Evolutionary conservation across 1,140 invertebrate species (phyloP).

Genomic region (Ceratoteleas bidentatus): DNA sequence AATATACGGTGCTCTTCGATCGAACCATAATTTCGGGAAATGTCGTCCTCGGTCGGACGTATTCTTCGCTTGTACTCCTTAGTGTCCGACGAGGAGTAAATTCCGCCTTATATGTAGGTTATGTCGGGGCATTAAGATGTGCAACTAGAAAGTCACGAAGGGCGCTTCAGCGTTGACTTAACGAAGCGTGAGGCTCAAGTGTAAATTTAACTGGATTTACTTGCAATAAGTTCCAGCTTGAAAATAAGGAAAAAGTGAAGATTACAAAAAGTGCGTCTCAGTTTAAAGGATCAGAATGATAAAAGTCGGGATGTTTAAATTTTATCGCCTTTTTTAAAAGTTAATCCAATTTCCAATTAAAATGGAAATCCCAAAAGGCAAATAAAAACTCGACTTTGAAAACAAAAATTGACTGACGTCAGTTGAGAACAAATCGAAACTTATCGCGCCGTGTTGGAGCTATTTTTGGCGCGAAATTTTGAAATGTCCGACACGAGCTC

Average conservation of each 20-base stretch:
- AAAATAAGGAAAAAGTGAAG: slow-evolving; percentile 9
- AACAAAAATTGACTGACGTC: too few species aligned
- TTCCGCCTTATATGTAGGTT: slow-evolving; percentile 7
- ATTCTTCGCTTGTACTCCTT: slow-evolving; percentile 25
- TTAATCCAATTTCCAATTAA: too few species aligned
- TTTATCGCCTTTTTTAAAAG: too few species aligned
- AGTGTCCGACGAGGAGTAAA: slow-evolving; percentile 17
- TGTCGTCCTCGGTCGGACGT: slow-evolving; percentile 10
- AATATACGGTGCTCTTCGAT: too few species aligned
- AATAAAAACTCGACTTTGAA: too few species aligned
- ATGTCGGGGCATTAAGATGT: slow-evolving; percentile 9
- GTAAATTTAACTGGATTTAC: slow-evolving; percentile 25
- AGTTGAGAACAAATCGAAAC: too few species aligned
- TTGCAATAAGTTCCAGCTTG: slow-evolving; percentile 19
- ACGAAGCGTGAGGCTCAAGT: slow-evolving; percentile 20
- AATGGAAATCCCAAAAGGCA: too few species aligned
- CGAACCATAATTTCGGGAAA: not conserved
- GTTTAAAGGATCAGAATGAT: not conserved
- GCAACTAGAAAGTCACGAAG: slow-evolving; percentile 9
- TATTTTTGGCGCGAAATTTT: not conserved
- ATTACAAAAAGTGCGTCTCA: slow-evolving; percentile 12
- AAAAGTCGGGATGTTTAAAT: not conserved
- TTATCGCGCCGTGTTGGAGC: not conserved
- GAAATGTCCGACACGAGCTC: not conserved
- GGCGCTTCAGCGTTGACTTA: too few species aligned